Evolutionary conservation across 2,888 invertebrate genomes (phyloP).

Genomic region (Frankliniella fusca): DNA sequence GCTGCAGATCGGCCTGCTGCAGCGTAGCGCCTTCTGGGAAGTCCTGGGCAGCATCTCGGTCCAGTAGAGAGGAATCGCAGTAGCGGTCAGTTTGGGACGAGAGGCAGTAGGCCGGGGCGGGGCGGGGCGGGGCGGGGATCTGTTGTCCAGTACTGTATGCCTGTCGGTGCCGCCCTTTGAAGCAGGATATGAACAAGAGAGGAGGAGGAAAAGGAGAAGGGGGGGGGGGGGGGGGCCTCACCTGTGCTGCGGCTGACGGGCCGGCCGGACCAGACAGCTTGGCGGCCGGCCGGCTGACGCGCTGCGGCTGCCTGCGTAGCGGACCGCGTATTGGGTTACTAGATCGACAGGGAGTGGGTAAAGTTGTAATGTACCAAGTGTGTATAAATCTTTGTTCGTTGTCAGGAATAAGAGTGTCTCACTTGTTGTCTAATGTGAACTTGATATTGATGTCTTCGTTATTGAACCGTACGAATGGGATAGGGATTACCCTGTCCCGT

Average conservation of each 20-base stretch:
- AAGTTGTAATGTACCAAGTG: too few relatives aligned
- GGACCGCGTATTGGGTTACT: not conserved
- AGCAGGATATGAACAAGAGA: conserved; percentile 35
- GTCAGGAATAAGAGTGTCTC: too few relatives aligned
- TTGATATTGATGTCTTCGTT: too few relatives aligned
- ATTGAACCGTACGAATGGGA: too few relatives aligned
- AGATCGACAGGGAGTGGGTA: too few relatives aligned
- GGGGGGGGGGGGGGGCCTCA: conserved; percentile 33
- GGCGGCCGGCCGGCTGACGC: conserved; percentile 30
- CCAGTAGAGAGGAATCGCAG: not conserved
- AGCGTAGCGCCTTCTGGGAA: too few relatives aligned
- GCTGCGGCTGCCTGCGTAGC: not conserved
- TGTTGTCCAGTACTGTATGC: conserved; percentile 37
- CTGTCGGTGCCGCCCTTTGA: conserved; percentile 11
- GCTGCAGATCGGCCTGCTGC: too few relatives aligned
- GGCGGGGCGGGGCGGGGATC: not conserved
- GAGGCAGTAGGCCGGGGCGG: not conserved
- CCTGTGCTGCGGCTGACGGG: conserved; percentile 30
- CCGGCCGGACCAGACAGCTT: conserved; percentile 26
- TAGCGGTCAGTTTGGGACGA: not conserved
- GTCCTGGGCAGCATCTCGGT: not conserved
- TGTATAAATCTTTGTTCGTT: too few relatives aligned
- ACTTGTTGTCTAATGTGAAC: too few relatives aligned
- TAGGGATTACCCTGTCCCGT: too few relatives aligned
- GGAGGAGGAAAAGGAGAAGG: conserved; percentile 34